These are phyloP conservation scores for Dasyornis broadbenti DNA, from an alignment of 2,113 vertebrate species.

Conservation along the genomic window DNA sequence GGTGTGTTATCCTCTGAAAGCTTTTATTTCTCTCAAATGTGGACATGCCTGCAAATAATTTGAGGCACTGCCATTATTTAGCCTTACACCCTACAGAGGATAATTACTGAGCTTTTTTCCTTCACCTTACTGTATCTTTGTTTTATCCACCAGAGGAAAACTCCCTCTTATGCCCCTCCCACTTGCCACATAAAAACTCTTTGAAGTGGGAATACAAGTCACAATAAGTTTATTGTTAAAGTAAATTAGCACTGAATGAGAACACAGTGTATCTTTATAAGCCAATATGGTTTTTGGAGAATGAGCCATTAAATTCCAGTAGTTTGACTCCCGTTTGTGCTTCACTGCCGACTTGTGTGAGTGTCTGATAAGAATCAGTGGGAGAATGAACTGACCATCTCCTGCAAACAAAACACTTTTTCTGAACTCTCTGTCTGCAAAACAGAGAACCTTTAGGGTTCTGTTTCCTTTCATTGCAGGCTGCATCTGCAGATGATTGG, in stretches of 20 bases:
- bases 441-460: not conserved
- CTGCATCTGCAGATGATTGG: constrained; percentile 52
- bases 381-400: constrained; percentile 28
- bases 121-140: constrained; percentile 42
- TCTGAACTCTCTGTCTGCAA: constrained; percentile 9
- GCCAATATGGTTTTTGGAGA: constrained; percentile 23
- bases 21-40: constrained; percentile 66
- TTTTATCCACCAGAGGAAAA: constrained; percentile 43
- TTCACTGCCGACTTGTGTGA: not conserved
- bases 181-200: constrained; percentile 48
- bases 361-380: constrained; percentile 44
- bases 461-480: not conserved
- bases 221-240: constrained; percentile 62
- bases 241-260: constrained; percentile 53
- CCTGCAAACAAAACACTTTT: not conserved
- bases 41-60: constrained; percentile 74
- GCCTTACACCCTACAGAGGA: constrained; percentile 42
- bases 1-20: constrained; percentile 68
- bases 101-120: constrained; percentile 57
- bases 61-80: constrained; percentile 60
- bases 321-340: constrained; percentile 42
- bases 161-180: constrained; percentile 23
- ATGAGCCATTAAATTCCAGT: constrained; percentile 57
- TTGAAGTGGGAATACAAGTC: constrained; percentile 50
- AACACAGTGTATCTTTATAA: constrained; percentile 34